Percentiles rank a stretch among this genome's conserved stretches.
Evolutionary conservation across 2,113 vertebrate species (phyloP).

Genomic region (Lichenostomus cassidix): DNA sequence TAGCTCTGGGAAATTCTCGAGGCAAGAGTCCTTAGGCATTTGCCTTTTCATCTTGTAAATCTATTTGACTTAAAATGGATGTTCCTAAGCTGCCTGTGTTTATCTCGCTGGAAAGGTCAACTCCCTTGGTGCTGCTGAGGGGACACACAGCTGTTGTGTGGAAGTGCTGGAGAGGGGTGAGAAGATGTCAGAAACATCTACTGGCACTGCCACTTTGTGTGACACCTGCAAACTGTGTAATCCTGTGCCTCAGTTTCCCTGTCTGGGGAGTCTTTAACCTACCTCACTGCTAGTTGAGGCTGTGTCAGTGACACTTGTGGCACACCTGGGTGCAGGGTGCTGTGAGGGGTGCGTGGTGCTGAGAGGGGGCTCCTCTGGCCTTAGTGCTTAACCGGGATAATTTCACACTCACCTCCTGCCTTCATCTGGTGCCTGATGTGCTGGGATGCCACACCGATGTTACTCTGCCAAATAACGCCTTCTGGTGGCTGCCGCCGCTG

Average conservation of each 20-base stretch:
- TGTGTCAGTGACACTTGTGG: background rate
- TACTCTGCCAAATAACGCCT: background rate
- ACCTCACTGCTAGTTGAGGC: constrained; percentile 35
- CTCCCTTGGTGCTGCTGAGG: background rate
- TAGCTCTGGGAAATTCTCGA: background rate
- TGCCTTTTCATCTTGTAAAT: background rate
- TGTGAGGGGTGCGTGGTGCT: background rate
- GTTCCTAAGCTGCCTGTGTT: background rate
- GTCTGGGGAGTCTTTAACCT: background rate
- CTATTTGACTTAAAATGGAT: background rate
- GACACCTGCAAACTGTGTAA: background rate
- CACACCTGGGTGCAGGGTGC: background rate
- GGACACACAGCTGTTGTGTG: background rate
- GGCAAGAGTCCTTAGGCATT: background rate
- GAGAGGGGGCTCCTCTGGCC: background rate
- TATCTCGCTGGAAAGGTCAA: background rate
- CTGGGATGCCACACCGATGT: background rate
- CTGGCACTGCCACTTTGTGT: background rate
- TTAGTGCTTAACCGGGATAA: accelerated
- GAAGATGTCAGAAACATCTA: background rate
- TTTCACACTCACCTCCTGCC: background rate
- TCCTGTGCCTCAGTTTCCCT: constrained; percentile 36
- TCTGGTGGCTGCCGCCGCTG: background rate
- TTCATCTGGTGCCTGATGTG: background rate
- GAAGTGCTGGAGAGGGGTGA: background rate